Percentiles rank a stretch among this genome's conserved stretches.
These are phyloP conservation scores for Aphaenogaster rudis DNA, from an alignment of 1,140 invertebrate genomes.

Conservation along the genomic window DNA sequence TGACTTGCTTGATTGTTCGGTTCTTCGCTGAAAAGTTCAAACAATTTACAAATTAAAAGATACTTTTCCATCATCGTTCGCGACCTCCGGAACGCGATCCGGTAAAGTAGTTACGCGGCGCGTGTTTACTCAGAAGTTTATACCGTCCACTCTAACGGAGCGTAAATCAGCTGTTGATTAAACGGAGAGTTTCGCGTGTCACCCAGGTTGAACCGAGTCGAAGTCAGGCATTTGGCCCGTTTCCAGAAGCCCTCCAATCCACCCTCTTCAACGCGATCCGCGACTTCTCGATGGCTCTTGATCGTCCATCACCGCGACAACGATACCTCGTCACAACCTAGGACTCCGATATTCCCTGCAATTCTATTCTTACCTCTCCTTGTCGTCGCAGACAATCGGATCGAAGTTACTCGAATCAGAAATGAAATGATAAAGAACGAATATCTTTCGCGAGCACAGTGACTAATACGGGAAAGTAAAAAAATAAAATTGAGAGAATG, in stretches of 20 bases:
- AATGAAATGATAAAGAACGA: conserved; percentile 24
- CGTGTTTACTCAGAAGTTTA: conserved; percentile 61
- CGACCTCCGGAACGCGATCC: not conserved
- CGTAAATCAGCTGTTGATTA: conserved; percentile 73
- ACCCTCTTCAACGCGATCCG: conserved; percentile 43
- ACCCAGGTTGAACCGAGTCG: conserved; percentile 14
- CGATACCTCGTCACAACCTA: conserved; percentile 52
- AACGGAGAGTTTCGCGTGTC: conserved; percentile 66
- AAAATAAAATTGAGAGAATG: not conserved
- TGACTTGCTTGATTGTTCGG: not conserved
- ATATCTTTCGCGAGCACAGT: not conserved
- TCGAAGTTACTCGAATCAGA: not conserved
- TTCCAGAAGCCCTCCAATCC: conserved; percentile 65
- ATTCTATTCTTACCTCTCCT: conserved; percentile 53
- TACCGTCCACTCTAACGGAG: conserved; percentile 26
- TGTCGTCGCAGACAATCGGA: not conserved
- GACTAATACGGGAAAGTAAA: not conserved
- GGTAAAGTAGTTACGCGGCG: conserved; percentile 26
- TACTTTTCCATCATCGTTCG: conserved; percentile 15
- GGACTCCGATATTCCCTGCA: conserved; percentile 49
- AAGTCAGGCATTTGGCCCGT: conserved; percentile 66
- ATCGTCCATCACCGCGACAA: conserved; percentile 67
- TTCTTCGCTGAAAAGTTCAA: not conserved
- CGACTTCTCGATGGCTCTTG: conserved; percentile 44
- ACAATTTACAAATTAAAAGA: conserved; percentile 26